Conservation (phyloP, 2,113 vertebrate species). For the Gopherus evgoodei region DNA sequence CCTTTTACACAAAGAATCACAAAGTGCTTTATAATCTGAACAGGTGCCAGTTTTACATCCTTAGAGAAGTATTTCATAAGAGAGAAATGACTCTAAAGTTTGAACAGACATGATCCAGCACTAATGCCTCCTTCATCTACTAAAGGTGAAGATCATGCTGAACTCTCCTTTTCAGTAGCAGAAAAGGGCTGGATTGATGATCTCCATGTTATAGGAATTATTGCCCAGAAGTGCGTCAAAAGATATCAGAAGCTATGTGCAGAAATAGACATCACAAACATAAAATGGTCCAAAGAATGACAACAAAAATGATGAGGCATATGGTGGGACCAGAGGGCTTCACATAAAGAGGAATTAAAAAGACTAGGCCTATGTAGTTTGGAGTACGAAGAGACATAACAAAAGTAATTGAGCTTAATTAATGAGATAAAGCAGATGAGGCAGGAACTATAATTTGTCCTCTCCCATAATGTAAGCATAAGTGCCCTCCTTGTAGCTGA, state of each 20-base stretch:
- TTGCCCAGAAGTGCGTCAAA: slow-evolving; percentile 47
- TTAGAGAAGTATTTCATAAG: background rate
- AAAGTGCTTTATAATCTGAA: background rate
- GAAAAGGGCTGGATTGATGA: background rate
- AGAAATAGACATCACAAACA: slow-evolving; percentile 50
- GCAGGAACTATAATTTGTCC: slow-evolving; percentile 35
- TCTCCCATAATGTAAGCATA: background rate
- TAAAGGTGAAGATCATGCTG: slow-evolving; percentile 15
- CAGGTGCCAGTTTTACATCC: background rate
- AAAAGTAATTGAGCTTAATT: slow-evolving; percentile 60
- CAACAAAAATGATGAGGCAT: slow-evolving; percentile 16
- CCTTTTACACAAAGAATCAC: background rate
- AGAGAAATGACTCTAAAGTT: slow-evolving; percentile 13
- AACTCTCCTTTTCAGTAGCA: background rate
- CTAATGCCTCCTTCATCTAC: background rate
- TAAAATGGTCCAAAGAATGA: slow-evolving; percentile 26
- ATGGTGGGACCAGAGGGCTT: slow-evolving; percentile 34
- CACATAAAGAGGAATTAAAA: slow-evolving; percentile 41
- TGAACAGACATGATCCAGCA: slow-evolving; percentile 18
- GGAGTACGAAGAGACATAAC: slow-evolving; percentile 24
- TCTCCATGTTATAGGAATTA: slow-evolving; percentile 23
- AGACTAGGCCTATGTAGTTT: slow-evolving; percentile 44
- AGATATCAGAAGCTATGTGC: slow-evolving; percentile 37
- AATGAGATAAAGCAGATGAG: slow-evolving; percentile 44
- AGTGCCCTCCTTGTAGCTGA: background rate